Percentiles rank a stretch among this genome's conserved stretches.
Evolutionary conservation across 2,797 vertebrate species (phyloP).

Genomic region (Spinus olivaceus): DNA sequence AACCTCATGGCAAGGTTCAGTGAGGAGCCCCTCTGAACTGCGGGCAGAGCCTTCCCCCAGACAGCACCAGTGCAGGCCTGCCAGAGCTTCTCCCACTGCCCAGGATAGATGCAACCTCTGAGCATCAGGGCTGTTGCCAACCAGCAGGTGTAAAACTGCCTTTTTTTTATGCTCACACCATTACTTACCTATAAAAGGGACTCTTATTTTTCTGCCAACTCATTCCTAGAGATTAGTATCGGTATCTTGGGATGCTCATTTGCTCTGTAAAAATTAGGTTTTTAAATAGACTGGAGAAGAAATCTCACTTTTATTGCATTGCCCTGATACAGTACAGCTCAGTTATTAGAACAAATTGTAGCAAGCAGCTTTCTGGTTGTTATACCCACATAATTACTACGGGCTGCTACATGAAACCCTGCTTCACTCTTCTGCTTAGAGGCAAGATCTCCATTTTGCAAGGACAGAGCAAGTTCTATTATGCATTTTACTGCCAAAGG

Average conservation of each 20-base stretch:
- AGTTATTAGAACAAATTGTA: conserved; percentile 36
- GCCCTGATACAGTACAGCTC: not conserved
- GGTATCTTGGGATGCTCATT: conserved; percentile 20
- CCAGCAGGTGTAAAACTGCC: not conserved
- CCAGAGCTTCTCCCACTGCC: not conserved
- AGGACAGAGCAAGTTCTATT: conserved; percentile 61
- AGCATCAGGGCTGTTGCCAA: not conserved
- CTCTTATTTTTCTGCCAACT: conserved; percentile 33
- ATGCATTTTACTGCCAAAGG: conserved; percentile 54
- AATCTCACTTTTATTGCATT: conserved; percentile 16
- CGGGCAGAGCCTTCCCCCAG: not conserved
- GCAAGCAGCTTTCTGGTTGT: not conserved
- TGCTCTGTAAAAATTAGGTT: conserved; percentile 27
- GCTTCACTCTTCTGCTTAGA: conserved; percentile 10
- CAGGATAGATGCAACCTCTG: not conserved
- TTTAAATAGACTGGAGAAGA: conserved; percentile 13
- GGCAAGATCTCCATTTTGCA: conserved; percentile 52
- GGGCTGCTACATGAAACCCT: conserved; percentile 16
- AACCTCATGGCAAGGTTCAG: not conserved
- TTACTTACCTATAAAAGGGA: conserved; percentile 35
- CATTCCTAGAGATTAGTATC: conserved; percentile 26
- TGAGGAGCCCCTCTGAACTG: rapidly evolving
- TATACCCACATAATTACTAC: conserved; percentile 19
- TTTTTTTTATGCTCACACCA: not conserved
- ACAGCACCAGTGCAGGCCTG: not conserved